Base-by-base conservation (phyloP, 2,888 invertebrate species). In the Epistrophella euchroma region DNA sequence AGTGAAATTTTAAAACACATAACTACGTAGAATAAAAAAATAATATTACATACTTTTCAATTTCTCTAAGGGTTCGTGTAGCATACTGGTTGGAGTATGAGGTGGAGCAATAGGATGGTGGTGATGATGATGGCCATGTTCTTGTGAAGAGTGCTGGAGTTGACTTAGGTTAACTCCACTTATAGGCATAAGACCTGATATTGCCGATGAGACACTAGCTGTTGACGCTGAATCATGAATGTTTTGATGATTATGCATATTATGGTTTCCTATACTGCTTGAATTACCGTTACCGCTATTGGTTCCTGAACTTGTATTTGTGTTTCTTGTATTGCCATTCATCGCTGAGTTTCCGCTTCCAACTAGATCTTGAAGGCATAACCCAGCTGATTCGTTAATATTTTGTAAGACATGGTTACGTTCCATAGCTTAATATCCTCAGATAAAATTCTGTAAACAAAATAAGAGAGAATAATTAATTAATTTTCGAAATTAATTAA, bases 321-420 rank as follows among this genome's bases (percentile, higher is more conserved):
- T 91, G 22, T 91, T 91, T 6, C 90, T 90, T 1, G 91, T 90
- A 5, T 90, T 91, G 19, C 91, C 91, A 10, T 90, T 91, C 32
- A 91, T 91, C 17, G 90, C 90, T 40, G 91, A 94, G 73, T 94
- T 93, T 88, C 93, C 93, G 79, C 93, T 92, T 83, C 94, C 94
- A 81, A 96, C 95, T 89, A 96, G 92, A 91, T 96, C 95, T 92
- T 95, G 96, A 81, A 96, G 94, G 89, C 95, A 96, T 87, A 96
- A 93, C 73, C 95, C 94, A 60, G 94, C 93, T 25, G 92, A 91
- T 91, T 95, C 95, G 17, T 94, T 93, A 91, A 95, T 92, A 82
- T 94, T 93, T 90, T 95, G 94, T 90, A 95, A 88, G 19, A 90
- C 91, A 62, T 91, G 91, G 64, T 71, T 86, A 37, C 86, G 86